Percentiles rank a stretch among this genome's conserved stretches.
Conservation (phyloP, 1,140 invertebrate species). For the Diabrotica undecimpunctata region DNA sequence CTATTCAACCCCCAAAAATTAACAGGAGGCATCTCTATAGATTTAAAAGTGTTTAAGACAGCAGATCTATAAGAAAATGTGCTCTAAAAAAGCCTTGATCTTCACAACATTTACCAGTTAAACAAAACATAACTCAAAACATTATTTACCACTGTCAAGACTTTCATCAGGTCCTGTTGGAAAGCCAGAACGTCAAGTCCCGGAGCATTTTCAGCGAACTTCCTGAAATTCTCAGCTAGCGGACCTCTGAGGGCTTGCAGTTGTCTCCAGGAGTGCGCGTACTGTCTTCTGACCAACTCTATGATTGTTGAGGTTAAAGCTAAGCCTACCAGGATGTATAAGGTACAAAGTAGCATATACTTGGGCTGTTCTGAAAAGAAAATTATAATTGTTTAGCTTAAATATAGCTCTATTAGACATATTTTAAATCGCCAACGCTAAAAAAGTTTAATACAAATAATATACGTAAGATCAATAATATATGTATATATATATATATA, state of each 20-base stretch:
- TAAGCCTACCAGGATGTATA: slow-evolving; percentile 91
- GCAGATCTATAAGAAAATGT: no score
- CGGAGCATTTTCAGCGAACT: slow-evolving; percentile 69
- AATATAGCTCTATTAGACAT: no score
- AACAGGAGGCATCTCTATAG: no score
- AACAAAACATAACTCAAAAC: no score
- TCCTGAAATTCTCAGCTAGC: slow-evolving; percentile 70
- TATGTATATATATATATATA: no score
- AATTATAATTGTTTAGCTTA: neutral
- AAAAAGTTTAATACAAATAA: no score
- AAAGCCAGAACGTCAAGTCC: slow-evolving; percentile 66
- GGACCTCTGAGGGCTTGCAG: slow-evolving; percentile 74
- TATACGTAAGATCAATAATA: no score
- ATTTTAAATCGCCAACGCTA: no score
- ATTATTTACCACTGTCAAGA: slow-evolving; percentile 58
- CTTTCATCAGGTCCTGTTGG: slow-evolving; percentile 63
- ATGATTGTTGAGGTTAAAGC: slow-evolving; percentile 93
- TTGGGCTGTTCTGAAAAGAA: slow-evolving; percentile 68
- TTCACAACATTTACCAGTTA: no score
- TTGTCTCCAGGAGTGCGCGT: slow-evolving; percentile 79
- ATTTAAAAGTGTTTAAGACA: no score
- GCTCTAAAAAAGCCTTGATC: no score
- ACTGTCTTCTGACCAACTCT: slow-evolving; percentile 79
- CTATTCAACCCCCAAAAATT: no score
- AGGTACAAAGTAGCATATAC: slow-evolving; percentile 84